Evolutionary conservation across 2,888 invertebrate species (phyloP).

Genomic region (Macaria liturata): DNA sequence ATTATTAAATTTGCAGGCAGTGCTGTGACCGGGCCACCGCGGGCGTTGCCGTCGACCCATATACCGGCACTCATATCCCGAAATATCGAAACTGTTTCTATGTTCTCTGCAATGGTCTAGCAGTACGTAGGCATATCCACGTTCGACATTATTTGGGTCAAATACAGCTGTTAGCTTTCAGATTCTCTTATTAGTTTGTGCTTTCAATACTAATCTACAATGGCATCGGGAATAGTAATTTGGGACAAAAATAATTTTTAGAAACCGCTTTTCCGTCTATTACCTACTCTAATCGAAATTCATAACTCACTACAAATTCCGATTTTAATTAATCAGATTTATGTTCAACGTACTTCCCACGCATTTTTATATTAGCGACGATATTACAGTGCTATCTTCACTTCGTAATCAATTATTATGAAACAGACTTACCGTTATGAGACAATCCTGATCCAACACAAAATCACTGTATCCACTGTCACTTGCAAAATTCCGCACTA

Average conservation of each 20-base stretch:
- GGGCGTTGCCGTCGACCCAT: slow-evolving; percentile 78
- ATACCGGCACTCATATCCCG: slow-evolving; percentile 75
- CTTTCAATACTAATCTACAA: not conserved
- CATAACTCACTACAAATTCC: not conserved
- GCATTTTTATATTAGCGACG: no score
- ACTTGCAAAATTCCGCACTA: slow-evolving; percentile 42
- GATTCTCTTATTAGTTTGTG: no score
- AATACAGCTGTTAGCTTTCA: not conserved
- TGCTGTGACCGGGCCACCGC: slow-evolving; percentile 78
- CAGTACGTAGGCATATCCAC: slow-evolving; percentile 13
- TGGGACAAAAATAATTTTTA: not conserved
- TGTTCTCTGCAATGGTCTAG: slow-evolving; percentile 15
- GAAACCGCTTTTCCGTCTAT: no score
- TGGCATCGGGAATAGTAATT: not conserved
- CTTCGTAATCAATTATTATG: no score
- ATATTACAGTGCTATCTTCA: no score
- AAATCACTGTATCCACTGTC: slow-evolving; percentile 32
- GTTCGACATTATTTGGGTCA: slow-evolving; percentile 14
- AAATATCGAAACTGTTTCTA: slow-evolving; percentile 68
- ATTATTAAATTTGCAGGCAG: slow-evolving; percentile 58
- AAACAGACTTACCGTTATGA: slow-evolving; percentile 21
- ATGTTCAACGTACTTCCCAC: not conserved
- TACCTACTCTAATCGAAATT: no score
- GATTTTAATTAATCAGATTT: not conserved
- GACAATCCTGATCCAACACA: slow-evolving; percentile 32